Evolutionary conservation across 2,888 invertebrate species (phyloP).

Genomic region (Drosophila barbarae): DNA sequence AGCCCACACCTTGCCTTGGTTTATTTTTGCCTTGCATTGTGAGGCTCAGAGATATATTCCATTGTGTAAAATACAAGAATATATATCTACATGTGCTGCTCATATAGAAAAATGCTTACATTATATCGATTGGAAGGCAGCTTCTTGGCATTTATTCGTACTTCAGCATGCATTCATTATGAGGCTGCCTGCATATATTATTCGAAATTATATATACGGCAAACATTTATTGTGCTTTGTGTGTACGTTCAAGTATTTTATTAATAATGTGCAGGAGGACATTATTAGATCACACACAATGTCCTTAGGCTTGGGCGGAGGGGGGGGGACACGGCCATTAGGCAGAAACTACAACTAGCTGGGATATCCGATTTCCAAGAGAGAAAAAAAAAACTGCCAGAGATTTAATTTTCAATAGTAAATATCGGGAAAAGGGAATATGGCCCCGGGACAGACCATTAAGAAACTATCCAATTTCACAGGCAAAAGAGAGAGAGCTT

Average conservation of each 20-base stretch:
- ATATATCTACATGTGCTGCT: neutral
- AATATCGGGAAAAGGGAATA: neutral
- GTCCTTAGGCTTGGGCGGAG: neutral
- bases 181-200: constrained; percentile 7
- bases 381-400: no score
- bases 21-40: constrained; percentile 54
- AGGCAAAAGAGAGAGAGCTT: neutral
- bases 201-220: constrained; percentile 1
- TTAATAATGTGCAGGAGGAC: constrained; percentile 11
- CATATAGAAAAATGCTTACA: constrained; percentile 17
- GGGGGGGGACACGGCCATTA: neutral
- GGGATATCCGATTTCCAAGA: neutral
- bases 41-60: neutral
- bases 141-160: constrained; percentile 3
- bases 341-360: neutral
- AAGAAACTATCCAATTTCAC: neutral
- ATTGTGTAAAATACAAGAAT: neutral
- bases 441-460: constrained; percentile 1
- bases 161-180: constrained; percentile 25
- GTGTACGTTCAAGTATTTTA: constrained; percentile 19
- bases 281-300: constrained; percentile 2
- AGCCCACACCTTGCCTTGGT: constrained; percentile 47
- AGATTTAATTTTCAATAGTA: constrained; percentile 9
- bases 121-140: constrained; percentile 53
- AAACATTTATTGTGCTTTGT: constrained; percentile 4